Evolutionary conservation across 2,797 vertebrate species (phyloP), one percentile per base, ranked within the genome.

Genomic region (Myiotriccus ornatus): DNA sequence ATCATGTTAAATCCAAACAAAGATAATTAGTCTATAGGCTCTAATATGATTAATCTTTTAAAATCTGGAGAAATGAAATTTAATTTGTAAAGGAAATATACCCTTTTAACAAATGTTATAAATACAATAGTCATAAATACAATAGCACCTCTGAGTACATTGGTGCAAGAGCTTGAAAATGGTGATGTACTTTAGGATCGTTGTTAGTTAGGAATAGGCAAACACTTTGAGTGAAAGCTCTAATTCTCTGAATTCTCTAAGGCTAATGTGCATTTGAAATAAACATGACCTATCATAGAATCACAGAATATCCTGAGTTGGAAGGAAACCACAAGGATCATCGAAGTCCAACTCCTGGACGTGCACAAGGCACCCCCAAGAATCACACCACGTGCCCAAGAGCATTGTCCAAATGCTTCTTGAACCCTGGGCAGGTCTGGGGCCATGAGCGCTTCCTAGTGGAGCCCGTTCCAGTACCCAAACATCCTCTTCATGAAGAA

Each of bases 311-410:
- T 20, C 7, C 24, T 39, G n/a, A 65, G 4, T 14, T 59, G 60
- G 16, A 64, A 50, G 37, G 13, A 15, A 43, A 10, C 15, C 6
- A 20, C 13, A 43, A 27, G 0, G 0, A 37, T 24, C 43, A 28
- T 4, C 22, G 10, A 79, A 57, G 50, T 35, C 7, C 28, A 50
- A 6, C 23, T 64, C 12, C 27, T 64, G 27, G 23, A 6, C 12
- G 9, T 49, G 25, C 22, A 43, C 10, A 19, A 53, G 43, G 14
- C 22, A 19, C 9, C 6, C 15, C 16, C 27, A 25, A 32, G 32
- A 37, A 16, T 27, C 14, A 27, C 21, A 20, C 7, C 24, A 18
- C 2, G 7, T 56, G 2, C 14, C 74, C 32, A 18, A 49, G 35
- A 35, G 12, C 24, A 15, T 28, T 49, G 8, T 14, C 12, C 43